Conservation (phyloP, 2,888 invertebrate genomes). For the Halictus quadricinctus region DNA sequence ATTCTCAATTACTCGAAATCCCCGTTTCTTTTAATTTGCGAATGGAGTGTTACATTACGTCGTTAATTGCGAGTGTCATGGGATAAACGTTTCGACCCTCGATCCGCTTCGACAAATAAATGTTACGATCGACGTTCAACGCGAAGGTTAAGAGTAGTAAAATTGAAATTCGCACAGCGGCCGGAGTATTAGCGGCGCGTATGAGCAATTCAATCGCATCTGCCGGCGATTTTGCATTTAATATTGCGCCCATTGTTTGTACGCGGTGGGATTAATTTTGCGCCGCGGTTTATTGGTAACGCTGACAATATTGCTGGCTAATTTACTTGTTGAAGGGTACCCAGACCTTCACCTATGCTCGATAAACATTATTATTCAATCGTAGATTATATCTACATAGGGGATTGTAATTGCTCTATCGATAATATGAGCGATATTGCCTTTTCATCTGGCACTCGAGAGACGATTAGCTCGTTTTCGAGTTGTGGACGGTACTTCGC, state of each 20-base stretch:
- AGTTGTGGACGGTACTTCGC: background rate
- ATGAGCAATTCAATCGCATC: conserved; percentile 59
- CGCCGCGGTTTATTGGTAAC: conserved; percentile 58
- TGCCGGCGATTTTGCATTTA: conserved; percentile 57
- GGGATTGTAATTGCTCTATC: conserved; percentile 14
- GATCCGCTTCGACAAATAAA: conserved; percentile 17
- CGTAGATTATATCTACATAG: conserved; percentile 29
- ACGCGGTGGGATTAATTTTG: conserved; percentile 65
- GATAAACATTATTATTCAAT: conserved; percentile 49
- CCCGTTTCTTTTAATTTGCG: background rate
- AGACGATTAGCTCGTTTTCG: conserved; percentile 17
- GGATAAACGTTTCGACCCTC: conserved; percentile 12
- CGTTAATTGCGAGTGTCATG: background rate
- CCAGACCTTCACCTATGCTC: conserved; percentile 40
- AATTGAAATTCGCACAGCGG: conserved; percentile 41
- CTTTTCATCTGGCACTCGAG: conserved; percentile 16
- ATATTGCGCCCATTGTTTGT: conserved; percentile 57
- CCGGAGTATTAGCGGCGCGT: conserved; percentile 30
- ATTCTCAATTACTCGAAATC: background rate
- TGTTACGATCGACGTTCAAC: background rate
- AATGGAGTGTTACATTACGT: background rate
- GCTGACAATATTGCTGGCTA: conserved; percentile 59
- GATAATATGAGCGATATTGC: conserved; percentile 19
- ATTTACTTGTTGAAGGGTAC: conserved; percentile 62
- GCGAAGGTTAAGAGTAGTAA: conserved; percentile 14